A percentile compares a stretch with the other conserved stretches of the same genome.
Conservation (phyloP, 2,113 vertebrate species). For the Verasper variegatus region DNA sequence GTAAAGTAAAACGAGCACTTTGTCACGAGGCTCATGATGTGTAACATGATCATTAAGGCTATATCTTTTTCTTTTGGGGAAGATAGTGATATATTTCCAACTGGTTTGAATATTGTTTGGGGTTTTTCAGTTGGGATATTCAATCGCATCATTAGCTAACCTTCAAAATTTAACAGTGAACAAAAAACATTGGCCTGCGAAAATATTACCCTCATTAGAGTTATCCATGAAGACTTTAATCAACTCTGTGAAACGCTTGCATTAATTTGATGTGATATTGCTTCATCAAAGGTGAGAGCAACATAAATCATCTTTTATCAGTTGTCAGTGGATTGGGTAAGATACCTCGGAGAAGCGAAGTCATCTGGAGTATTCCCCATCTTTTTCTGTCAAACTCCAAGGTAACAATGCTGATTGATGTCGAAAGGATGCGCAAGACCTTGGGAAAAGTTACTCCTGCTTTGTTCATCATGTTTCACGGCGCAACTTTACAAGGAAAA, state of each 20-base stretch:
- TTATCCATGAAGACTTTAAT: background rate
- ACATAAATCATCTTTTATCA: slow-evolving; percentile 56
- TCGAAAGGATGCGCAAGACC: slow-evolving; percentile 38
- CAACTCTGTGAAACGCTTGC: slow-evolving; percentile 4
- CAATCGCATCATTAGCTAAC: background rate
- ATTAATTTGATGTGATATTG: slow-evolving; percentile 36
- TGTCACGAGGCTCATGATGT: background rate
- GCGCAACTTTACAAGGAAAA: slow-evolving; percentile 44
- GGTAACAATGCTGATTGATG: slow-evolving; percentile 56
- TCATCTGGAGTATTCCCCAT: slow-evolving; percentile 44
- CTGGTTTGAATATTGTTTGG: background rate
- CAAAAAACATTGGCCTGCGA: background rate
- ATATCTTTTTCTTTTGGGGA: background rate
- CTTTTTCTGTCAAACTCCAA: slow-evolving; percentile 48
- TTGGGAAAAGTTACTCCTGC: slow-evolving; percentile 55
- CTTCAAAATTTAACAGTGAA: background rate
- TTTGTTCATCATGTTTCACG: slow-evolving; percentile 45
- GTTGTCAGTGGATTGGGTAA: slow-evolving; percentile 49
- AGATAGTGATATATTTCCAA: too few relatives aligned
- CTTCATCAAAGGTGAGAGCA: slow-evolving; percentile 49
- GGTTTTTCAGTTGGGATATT: background rate
- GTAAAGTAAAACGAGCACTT: background rate
- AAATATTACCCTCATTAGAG: slow-evolving; percentile 5
- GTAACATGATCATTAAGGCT: background rate
- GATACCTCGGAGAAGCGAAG: slow-evolving; percentile 43